phyloP scores from a whole-genome alignment of 2,797 vertebrate species.

The Crocodylus rhombifer region DNA sequence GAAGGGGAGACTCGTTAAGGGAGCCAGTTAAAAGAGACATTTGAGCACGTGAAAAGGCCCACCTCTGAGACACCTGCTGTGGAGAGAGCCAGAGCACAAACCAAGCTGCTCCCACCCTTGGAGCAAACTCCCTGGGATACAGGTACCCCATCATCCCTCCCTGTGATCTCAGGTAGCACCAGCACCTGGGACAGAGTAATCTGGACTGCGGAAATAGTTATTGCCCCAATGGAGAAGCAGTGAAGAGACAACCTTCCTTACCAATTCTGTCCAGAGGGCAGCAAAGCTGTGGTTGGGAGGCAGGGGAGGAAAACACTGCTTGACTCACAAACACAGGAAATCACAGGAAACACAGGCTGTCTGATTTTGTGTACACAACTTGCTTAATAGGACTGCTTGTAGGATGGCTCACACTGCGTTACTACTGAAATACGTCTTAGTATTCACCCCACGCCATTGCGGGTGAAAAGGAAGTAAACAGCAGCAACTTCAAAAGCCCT shows the following conservation, averaged over 20 bases:
- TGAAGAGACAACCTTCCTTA: accelerated
- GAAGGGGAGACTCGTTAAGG: conserved; percentile 15
- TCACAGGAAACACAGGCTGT: background rate
- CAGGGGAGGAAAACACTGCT: background rate
- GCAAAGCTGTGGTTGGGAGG: background rate
- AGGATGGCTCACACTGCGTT: background rate
- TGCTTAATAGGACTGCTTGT: background rate
- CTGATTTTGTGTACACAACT: background rate
- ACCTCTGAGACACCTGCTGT: background rate
- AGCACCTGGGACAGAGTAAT: background rate
- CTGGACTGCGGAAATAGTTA: background rate
- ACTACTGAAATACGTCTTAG: background rate
- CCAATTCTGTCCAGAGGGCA: background rate
- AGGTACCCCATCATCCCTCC: background rate
- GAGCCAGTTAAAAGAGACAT: background rate
- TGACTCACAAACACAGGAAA: background rate
- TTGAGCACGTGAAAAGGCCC: background rate
- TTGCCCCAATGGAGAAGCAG: background rate
- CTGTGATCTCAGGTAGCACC: background rate
- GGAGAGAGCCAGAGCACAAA: background rate
- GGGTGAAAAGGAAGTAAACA: conserved; percentile 61
- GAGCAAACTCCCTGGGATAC: background rate
- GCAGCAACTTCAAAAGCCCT: conserved; percentile 46
- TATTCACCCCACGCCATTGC: conserved; percentile 53
- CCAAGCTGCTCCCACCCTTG: background rate